A percentile compares a stretch with the other conserved stretches of the same genome.
Conservation (phyloP, 2,797 vertebrate species). For the Mergus octosetaceus region DNA sequence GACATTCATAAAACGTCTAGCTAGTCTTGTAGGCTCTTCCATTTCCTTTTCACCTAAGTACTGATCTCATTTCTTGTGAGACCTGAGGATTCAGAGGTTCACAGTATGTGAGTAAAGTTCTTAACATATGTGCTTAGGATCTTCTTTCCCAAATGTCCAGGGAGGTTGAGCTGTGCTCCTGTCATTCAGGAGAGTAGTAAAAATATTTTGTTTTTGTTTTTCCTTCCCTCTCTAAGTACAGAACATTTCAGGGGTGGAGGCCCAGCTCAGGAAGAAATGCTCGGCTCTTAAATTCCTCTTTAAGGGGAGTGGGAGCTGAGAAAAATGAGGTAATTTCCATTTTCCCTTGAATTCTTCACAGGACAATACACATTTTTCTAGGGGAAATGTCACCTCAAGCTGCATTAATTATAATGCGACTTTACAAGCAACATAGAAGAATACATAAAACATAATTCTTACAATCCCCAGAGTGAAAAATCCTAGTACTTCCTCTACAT, state of each 20-base stretch:
- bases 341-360: not conserved
- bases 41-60: not conserved
- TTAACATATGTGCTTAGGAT: not conserved
- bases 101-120: not conserved
- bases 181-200: not conserved
- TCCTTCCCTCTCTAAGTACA: slow-evolving; percentile 27
- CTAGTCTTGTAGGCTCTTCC: not conserved
- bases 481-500: not conserved
- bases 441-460: not conserved
- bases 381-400: not conserved
- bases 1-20: not conserved
- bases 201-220: slow-evolving; percentile 30
- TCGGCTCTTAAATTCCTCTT: slow-evolving; percentile 10
- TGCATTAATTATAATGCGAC: not conserved
- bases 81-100: not conserved
- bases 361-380: slow-evolving; percentile 1
- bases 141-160: not conserved
- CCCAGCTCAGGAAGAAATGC: slow-evolving; percentile 31
- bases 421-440: not conserved
- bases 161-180: not conserved
- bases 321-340: slow-evolving; percentile 20
- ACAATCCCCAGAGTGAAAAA: not conserved
- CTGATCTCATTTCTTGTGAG: not conserved
- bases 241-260: slow-evolving; percentile 20
- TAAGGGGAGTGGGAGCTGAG: not conserved